phyloP scores from a whole-genome alignment of 2,113 vertebrate species.

The Pteropus alecto region DNA sequence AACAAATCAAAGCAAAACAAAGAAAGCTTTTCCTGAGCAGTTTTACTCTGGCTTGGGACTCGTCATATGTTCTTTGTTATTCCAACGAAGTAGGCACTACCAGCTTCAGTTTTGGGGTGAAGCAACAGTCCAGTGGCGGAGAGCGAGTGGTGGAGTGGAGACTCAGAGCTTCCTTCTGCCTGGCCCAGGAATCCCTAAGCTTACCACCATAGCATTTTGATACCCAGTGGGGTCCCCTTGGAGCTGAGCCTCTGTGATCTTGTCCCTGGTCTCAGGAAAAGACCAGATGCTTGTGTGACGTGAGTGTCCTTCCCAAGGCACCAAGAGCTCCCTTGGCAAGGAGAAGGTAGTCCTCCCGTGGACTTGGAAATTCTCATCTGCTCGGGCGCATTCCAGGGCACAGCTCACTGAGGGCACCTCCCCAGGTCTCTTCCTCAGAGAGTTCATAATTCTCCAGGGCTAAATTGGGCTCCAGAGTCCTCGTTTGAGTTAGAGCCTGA shows the following conservation, averaged over 20 bases:
- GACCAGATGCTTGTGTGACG: not conserved
- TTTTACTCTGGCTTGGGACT: not conserved
- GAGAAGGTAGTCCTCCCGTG: accelerated
- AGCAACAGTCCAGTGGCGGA: accelerated
- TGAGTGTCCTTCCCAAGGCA: not conserved
- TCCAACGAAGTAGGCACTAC: not conserved
- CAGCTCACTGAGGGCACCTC: too few relatives aligned
- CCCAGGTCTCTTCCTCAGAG: too few relatives aligned
- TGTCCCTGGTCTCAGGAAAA: not conserved
- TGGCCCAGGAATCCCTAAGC: not conserved
- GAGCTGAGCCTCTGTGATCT: not conserved
- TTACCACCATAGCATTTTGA: not conserved
- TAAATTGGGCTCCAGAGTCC: not conserved
- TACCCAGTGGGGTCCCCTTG: too few relatives aligned
- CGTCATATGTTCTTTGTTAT: not conserved
- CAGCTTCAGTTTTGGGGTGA: not conserved
- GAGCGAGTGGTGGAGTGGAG: not conserved
- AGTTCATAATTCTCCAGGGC: not conserved
- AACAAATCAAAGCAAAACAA: not conserved
- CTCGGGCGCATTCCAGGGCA: not conserved
- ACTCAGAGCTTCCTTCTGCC: not conserved
- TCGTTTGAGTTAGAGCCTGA: not conserved
- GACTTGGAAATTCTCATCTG: not conserved
- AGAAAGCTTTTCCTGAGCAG: not conserved
- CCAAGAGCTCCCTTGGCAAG: too few relatives aligned